Evolutionary conservation across 1,140 invertebrate genomes (phyloP).

Genomic region (Dinothrombium tinctorium): DNA sequence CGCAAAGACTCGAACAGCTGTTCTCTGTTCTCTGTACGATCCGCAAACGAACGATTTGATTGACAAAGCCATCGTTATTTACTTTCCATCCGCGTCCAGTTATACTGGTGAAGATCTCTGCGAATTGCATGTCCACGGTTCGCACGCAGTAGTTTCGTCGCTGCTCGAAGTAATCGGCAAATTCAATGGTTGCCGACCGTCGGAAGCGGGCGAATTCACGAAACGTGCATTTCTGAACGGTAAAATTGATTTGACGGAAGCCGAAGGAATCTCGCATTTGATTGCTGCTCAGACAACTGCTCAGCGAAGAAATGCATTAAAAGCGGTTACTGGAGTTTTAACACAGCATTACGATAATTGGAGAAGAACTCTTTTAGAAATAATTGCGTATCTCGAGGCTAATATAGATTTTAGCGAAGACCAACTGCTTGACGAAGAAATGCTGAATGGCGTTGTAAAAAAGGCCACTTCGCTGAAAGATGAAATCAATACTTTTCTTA

Average conservation of each 20-base stretch:
- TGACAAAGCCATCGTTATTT: neutral
- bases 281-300: slow-evolving; percentile 68
- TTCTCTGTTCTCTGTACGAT: neutral
- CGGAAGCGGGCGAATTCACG: slow-evolving; percentile 44
- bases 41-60: neutral
- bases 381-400: slow-evolving; percentile 48
- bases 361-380: slow-evolving; percentile 24
- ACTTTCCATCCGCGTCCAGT: slow-evolving; percentile 24
- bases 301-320: slow-evolving; percentile 52
- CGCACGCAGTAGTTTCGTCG: slow-evolving; percentile 44
- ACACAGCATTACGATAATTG: slow-evolving; percentile 41
- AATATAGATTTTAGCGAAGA: slow-evolving; percentile 74
- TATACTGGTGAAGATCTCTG: slow-evolving; percentile 77
- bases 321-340: slow-evolving; percentile 45
- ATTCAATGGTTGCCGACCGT: slow-evolving; percentile 35
- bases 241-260: slow-evolving; percentile 65
- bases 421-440: slow-evolving; percentile 45
- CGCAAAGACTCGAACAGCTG: neutral
- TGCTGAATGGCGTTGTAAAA: slow-evolving; percentile 26
- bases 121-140: slow-evolving; percentile 72
- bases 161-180: slow-evolving; percentile 37
- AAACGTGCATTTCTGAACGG: slow-evolving; percentile 51
- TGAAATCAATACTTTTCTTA: slow-evolving; percentile 34
- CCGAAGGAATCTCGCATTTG: slow-evolving; percentile 65
- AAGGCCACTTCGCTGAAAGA: slow-evolving; percentile 18